These are phyloP conservation scores for Allolobophora icterica DNA, from an alignment of 2,888 invertebrate genomes.

Conservation along the genomic window DNA sequence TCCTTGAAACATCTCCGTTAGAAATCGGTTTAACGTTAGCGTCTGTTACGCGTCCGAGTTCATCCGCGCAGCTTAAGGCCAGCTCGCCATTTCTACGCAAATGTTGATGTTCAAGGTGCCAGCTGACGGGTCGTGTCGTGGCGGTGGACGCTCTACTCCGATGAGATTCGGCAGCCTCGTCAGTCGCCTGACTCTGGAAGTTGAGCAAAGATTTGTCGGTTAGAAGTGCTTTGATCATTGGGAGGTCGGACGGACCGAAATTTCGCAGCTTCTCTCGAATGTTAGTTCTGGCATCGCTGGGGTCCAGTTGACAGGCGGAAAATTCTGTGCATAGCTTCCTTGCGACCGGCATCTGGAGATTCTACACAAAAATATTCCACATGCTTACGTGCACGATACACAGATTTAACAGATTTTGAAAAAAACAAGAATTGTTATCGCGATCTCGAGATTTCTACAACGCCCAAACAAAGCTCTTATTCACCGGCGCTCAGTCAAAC, in stretches of 20 bases:
- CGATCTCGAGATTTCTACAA: too few species aligned
- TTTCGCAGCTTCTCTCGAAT: conserved; percentile 2
- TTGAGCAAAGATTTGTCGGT: conserved; percentile 19
- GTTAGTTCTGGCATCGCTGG: neutral
- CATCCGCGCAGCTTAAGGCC: neutral
- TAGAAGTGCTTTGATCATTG: neutral
- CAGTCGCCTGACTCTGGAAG: neutral
- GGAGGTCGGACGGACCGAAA: neutral
- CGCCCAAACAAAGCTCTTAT: too few species aligned
- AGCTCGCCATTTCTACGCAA: neutral
- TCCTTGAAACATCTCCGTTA: neutral
- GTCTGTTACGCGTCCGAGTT: neutral
- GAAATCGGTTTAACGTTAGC: neutral
- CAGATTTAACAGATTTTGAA: too few species aligned
- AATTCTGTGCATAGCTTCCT: neutral
- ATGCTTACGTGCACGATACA: too few species aligned
- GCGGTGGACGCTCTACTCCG: neutral
- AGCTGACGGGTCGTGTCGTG: neutral
- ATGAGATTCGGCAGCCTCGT: neutral
- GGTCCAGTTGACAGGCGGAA: neutral
- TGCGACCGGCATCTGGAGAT: neutral
- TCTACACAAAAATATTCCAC: neutral
- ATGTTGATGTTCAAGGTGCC: neutral
- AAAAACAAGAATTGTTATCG: too few species aligned
- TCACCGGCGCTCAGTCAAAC: too few species aligned